Evolutionary conservation across 2,888 invertebrate genomes (phyloP).

Genomic region (Laspeyria flexula): DNA sequence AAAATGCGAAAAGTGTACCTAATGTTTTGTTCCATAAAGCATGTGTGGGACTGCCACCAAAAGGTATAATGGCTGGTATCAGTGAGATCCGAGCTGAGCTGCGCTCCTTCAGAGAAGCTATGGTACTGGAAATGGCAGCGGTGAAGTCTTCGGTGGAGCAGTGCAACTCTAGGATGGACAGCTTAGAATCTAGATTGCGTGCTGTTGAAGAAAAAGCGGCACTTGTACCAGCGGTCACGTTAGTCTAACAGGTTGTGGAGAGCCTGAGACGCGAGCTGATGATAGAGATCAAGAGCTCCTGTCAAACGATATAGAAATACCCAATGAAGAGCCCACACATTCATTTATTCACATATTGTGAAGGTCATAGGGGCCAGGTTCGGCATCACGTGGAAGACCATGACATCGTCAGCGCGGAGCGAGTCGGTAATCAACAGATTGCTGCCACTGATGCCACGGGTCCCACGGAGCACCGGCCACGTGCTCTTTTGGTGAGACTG

Average conservation of each 20-base stretch:
- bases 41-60: too few relatives aligned
- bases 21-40: too few relatives aligned
- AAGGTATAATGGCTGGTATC: neutral
- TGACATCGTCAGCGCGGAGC: neutral
- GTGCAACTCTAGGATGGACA: neutral
- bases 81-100: too few relatives aligned
- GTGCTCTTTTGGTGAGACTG: neutral
- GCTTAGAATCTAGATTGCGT: neutral
- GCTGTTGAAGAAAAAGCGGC: neutral
- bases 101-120: too few relatives aligned
- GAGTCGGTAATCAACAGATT: neutral
- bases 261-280: neutral
- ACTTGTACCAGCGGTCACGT: neutral
- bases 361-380: neutral
- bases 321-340: neutral
- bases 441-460: neutral
- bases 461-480: neutral
- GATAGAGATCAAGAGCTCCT: slow-evolving; percentile 1
- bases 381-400: neutral
- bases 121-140: neutral
- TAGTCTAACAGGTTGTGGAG: neutral
- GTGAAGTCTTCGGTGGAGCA: neutral
- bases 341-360: neutral
- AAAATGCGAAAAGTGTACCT: too few relatives aligned
- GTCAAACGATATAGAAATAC: neutral